Conservation (phyloP, 2,888 invertebrate genomes). For the Limnephilus auricula region DNA sequence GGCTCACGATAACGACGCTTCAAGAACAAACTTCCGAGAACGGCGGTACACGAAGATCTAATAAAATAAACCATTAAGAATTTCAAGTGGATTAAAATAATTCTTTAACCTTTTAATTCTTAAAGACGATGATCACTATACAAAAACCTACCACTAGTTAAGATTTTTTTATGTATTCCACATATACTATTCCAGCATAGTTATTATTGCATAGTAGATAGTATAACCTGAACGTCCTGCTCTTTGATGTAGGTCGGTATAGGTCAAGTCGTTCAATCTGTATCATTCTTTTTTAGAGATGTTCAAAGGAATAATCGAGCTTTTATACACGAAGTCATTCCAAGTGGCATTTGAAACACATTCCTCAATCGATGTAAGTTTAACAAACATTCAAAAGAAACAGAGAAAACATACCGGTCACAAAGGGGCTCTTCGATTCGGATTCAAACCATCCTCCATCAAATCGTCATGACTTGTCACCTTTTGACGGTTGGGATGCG, state of each 20-base stretch:
- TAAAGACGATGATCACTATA: background rate
- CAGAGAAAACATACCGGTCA: constrained; percentile 8
- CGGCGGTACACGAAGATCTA: background rate
- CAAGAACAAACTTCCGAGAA: constrained; percentile 23
- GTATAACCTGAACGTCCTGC: background rate
- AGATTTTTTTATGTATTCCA: background rate
- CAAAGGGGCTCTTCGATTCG: background rate
- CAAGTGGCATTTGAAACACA: constrained; percentile 21
- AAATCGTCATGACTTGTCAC: constrained; percentile 37
- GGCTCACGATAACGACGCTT: constrained; percentile 29
- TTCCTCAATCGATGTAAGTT: background rate
- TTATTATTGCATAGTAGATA: background rate
- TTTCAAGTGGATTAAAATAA: background rate
- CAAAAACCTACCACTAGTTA: background rate
- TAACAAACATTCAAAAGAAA: background rate
- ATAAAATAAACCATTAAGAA: constrained; percentile 16
- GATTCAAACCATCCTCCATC: constrained; percentile 13
- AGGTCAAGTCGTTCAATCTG: background rate
- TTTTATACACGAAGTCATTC: background rate
- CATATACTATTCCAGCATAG: background rate
- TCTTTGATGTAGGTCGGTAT: background rate
- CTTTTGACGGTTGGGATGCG: constrained; percentile 37
- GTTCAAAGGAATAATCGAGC: constrained; percentile 2
- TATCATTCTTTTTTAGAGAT: background rate
- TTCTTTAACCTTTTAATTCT: background rate